These are phyloP conservation scores for Drosophila monieri DNA, from an alignment of 2,888 invertebrate species.

Conservation along the genomic window DNA sequence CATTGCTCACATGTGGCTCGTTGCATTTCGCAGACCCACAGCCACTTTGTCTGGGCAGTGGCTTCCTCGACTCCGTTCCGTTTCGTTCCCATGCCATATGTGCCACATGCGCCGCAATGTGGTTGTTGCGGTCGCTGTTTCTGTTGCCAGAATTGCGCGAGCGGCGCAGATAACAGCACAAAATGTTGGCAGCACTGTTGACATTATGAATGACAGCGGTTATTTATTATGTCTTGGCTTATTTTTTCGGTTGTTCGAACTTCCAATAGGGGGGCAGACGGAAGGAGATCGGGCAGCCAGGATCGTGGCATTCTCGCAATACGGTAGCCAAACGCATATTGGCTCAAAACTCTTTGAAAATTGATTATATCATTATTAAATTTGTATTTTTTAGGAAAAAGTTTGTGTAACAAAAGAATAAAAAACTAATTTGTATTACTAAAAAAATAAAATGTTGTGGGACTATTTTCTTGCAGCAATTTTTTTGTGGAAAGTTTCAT, in stretches of 20 bases:
- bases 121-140: conserved; percentile 41
- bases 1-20: conserved; percentile 59
- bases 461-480: too few species aligned
- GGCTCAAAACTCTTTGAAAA: background rate
- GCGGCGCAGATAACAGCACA: conserved; percentile 73
- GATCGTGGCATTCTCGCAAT: conserved; percentile 11
- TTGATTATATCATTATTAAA: background rate
- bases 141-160: conserved; percentile 75
- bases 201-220: conserved; percentile 79
- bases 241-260: conserved; percentile 25
- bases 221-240: conserved; percentile 74
- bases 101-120: conserved; percentile 50
- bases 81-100: conserved; percentile 24
- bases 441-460: too few species aligned
- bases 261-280: conserved; percentile 4
- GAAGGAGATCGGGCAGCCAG: conserved; percentile 4
- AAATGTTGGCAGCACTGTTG: conserved; percentile 78
- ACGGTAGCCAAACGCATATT: conserved; percentile 28
- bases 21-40: conserved; percentile 36
- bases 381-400: too few species aligned
- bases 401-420: too few species aligned
- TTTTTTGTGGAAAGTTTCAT: too few species aligned
- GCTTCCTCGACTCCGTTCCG: conserved; percentile 30
- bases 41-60: conserved; percentile 64
- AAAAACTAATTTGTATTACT: too few species aligned